Conservation (phyloP, 2,888 invertebrate genomes). For the Caprella mutica region DNA sequence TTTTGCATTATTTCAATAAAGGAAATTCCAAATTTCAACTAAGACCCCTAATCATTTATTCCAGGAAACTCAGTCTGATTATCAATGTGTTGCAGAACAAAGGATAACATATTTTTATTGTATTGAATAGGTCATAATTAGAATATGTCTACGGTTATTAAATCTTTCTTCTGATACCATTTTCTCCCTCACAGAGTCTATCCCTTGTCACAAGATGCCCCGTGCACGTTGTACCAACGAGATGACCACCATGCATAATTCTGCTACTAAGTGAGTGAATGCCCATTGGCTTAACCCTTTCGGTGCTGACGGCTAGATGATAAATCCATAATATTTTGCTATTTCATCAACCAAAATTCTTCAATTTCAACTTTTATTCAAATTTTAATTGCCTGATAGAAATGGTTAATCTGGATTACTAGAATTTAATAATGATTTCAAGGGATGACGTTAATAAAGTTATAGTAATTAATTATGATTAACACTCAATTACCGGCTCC, state of each 20-base stretch:
- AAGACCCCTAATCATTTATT: too few relatives aligned
- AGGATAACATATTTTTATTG: too few relatives aligned
- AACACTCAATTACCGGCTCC: too few relatives aligned
- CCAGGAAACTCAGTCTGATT: too few relatives aligned
- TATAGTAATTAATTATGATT: too few relatives aligned
- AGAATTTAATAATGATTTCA: too few relatives aligned
- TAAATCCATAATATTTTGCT: neutral
- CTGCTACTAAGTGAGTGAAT: constrained; percentile 17
- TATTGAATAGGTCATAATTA: too few relatives aligned
- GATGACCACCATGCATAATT: constrained; percentile 22
- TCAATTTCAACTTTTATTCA: too few relatives aligned
- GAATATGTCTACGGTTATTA: neutral
- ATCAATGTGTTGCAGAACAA: too few relatives aligned
- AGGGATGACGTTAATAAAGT: too few relatives aligned
- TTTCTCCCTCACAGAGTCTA: neutral
- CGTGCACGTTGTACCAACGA: constrained; percentile 27
- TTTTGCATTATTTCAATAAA: neutral
- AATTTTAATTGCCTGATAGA: too few relatives aligned
- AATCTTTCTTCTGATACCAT: neutral
- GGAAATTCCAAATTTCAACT: neutral
- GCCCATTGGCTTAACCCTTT: neutral
- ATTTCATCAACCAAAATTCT: neutral
- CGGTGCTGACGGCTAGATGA: neutral
- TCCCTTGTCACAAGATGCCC: constrained; percentile 13
- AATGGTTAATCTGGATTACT: too few relatives aligned